Evolutionary conservation across 2,888 invertebrate genomes (phyloP).

Genomic region (Drosophila macrospina): DNA sequence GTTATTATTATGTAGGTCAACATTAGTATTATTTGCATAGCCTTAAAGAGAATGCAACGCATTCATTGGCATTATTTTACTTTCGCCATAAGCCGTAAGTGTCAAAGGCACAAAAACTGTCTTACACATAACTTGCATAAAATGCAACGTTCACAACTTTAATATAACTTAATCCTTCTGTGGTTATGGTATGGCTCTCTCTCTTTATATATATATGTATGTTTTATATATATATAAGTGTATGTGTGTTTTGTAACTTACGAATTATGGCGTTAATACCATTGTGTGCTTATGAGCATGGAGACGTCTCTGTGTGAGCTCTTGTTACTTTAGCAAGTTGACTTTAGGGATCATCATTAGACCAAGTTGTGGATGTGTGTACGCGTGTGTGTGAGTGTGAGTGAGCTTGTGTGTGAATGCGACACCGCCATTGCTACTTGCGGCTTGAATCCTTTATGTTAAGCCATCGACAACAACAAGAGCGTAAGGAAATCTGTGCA

Average conservation of each 20-base stretch:
- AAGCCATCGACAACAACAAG: constrained; percentile 32
- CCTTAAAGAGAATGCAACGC: constrained; percentile 32
- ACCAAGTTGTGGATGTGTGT: constrained; percentile 29
- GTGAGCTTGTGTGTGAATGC: constrained; percentile 7
- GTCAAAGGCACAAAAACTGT: constrained; percentile 53
- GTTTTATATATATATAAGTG: constrained; percentile 20
- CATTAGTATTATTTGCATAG: constrained; percentile 28
- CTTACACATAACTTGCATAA: constrained; percentile 30
- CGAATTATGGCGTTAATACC: constrained; percentile 80
- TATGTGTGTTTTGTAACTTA: constrained; percentile 54
- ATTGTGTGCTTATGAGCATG: constrained; percentile 66
- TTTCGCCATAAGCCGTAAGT: constrained; percentile 43
- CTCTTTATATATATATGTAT: not conserved
- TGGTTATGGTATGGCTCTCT: constrained; percentile 25
- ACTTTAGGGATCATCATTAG: constrained; percentile 80
- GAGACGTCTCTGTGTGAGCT: constrained; percentile 31
- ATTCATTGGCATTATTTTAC: constrained; percentile 49
- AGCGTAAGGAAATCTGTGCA: constrained; percentile 5
- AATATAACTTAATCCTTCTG: constrained; percentile 74
- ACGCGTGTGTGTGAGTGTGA: constrained; percentile 7
- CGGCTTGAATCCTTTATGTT: constrained; percentile 42
- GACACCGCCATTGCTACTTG: constrained; percentile 34
- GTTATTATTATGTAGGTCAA: constrained; percentile 59
- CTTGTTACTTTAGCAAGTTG: constrained; percentile 75
- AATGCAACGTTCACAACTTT: constrained; percentile 71